phyloP scores from a whole-genome alignment of 1,140 invertebrate genomes.

The Ceratosolen solmsi region DNA sequence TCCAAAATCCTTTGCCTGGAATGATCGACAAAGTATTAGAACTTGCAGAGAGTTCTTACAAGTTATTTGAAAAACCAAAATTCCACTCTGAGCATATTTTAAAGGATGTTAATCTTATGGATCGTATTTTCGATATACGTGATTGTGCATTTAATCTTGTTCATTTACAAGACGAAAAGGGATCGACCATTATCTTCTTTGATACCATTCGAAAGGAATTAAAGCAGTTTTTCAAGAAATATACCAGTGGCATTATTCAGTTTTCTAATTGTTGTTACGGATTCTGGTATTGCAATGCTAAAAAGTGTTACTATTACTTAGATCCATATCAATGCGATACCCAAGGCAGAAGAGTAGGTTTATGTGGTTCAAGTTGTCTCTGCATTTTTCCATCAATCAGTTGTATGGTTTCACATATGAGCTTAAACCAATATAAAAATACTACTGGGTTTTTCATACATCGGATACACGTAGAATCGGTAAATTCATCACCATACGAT shows the following conservation, averaged over 20 bases:
- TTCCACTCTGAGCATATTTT: slow-evolving; percentile 66
- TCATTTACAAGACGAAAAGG: slow-evolving; percentile 45
- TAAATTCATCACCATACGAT: slow-evolving; percentile 57
- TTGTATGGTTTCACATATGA: slow-evolving; percentile 65
- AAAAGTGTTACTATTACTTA: slow-evolving; percentile 66
- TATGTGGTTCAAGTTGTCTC: slow-evolving; percentile 59
- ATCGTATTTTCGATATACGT: slow-evolving; percentile 67
- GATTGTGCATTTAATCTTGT: slow-evolving; percentile 60
- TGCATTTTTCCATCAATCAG: slow-evolving; percentile 61
- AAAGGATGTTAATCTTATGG: slow-evolving; percentile 63
- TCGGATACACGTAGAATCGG: slow-evolving; percentile 65
- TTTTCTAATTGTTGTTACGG: slow-evolving; percentile 72
- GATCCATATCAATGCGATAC: slow-evolving; percentile 67
- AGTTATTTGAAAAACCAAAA: slow-evolving; percentile 58
- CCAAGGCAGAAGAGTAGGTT: slow-evolving; percentile 55
- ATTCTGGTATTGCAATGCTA: slow-evolving; percentile 67
- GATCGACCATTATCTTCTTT: slow-evolving; percentile 44
- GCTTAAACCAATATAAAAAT: slow-evolving; percentile 57
- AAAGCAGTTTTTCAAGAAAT: slow-evolving; percentile 59
- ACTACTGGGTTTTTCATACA: slow-evolving; percentile 70
- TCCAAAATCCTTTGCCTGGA: slow-evolving; percentile 61
- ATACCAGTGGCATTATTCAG: slow-evolving; percentile 64
- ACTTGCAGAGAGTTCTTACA: slow-evolving; percentile 61
- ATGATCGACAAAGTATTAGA: slow-evolving; percentile 68
- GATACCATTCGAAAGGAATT: slow-evolving; percentile 55